Percentiles rank a stretch among this genome's conserved stretches.
Evolutionary conservation across 2,888 invertebrate genomes (phyloP).

Genomic region (Ophion ellenae): DNA sequence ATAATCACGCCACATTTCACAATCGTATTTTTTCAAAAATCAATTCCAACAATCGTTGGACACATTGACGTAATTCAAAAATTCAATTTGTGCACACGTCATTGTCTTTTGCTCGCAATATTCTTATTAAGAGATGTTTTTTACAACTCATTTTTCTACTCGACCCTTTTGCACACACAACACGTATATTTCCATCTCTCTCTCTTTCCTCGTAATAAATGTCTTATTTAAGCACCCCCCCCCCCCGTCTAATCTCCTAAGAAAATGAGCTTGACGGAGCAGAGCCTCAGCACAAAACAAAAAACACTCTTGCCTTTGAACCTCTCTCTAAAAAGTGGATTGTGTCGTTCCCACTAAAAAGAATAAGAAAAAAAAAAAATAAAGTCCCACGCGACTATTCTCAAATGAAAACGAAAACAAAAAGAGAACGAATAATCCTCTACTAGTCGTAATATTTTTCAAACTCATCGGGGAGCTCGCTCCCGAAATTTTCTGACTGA

Average conservation of each 20-base stretch:
- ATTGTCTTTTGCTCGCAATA: too few relatives aligned
- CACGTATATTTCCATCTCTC: too few relatives aligned
- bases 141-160: too few relatives aligned
- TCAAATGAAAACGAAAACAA: neutral
- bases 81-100: too few relatives aligned
- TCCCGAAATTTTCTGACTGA: constrained; percentile 43
- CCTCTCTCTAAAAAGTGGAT: constrained; percentile 15
- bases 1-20: too few relatives aligned
- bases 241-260: neutral
- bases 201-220: neutral
- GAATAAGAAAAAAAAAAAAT: neutral
- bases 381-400: neutral
- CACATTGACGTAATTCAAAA: too few relatives aligned
- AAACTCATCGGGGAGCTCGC: constrained; percentile 1
- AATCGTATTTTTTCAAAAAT: too few relatives aligned
- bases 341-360: neutral
- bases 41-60: too few relatives aligned
- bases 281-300: constrained; percentile 44
- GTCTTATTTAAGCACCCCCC: neutral
- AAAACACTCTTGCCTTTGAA: constrained; percentile 47
- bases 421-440: constrained; percentile 7
- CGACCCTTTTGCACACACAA: too few relatives aligned
- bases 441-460: constrained; percentile 25
- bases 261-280: constrained; percentile 24
- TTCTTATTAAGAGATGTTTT: too few relatives aligned